phyloP scores from a whole-genome alignment of 2,797 vertebrate genomes.

The Lagorchestes hirsutus region DNA sequence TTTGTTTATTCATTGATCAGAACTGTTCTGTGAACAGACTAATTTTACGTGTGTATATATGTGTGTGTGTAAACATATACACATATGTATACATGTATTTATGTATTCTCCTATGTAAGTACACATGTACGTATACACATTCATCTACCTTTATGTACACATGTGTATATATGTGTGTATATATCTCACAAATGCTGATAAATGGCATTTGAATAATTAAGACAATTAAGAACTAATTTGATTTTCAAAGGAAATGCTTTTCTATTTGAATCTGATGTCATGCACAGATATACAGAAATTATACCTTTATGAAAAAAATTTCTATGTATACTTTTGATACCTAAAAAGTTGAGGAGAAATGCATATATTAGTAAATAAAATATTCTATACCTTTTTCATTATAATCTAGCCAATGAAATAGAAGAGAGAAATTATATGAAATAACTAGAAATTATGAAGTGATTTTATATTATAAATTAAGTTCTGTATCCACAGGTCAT shows the following conservation, averaged over 20 bases:
- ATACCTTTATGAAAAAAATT: conserved; percentile 51
- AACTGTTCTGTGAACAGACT: conserved; percentile 51
- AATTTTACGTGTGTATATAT: background rate
- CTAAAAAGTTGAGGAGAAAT: conserved; percentile 42
- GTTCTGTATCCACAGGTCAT: conserved; percentile 48
- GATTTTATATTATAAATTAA: background rate
- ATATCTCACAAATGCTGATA: conserved; percentile 55
- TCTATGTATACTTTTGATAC: conserved; percentile 61
- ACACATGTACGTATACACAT: background rate
- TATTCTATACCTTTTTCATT: conserved; percentile 60
- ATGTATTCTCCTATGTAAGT: background rate
- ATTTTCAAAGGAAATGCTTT: conserved; percentile 74
- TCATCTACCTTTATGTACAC: too few species aligned
- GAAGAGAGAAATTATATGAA: conserved; percentile 32
- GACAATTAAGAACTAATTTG: conserved; percentile 52
- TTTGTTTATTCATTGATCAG: conserved; percentile 56
- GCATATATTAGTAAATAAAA: conserved; percentile 18
- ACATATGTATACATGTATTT: too few species aligned
- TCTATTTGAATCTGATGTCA: conserved; percentile 56
- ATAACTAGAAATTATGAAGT: conserved; percentile 27
- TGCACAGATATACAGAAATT: conserved; percentile 58
- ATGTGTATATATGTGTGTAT: background rate
- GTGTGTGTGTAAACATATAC: background rate
- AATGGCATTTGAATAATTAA: conserved; percentile 69
- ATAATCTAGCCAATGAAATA: background rate